Conservation (phyloP, 1,140 invertebrate species). For the Rhynchophorus ferrugineus region DNA sequence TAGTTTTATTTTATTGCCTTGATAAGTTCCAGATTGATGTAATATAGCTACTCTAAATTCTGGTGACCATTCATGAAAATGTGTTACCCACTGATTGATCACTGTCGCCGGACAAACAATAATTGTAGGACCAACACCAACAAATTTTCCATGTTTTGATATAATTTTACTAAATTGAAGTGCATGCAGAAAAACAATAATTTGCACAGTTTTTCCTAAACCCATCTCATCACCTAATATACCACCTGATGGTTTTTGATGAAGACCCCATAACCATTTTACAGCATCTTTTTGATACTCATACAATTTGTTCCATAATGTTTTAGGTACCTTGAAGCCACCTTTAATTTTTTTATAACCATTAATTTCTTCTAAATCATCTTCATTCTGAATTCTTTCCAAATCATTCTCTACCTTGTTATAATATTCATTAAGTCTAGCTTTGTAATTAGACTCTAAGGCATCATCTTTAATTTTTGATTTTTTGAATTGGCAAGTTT, state of each 20-base stretch:
- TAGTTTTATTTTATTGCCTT: conserved; percentile 47
- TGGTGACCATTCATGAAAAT: conserved; percentile 93
- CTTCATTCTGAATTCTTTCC: conserved; percentile 31
- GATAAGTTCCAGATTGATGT: conserved; percentile 75
- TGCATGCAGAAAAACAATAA: conserved; percentile 71
- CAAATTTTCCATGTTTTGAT: conserved; percentile 30
- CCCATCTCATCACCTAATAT: conserved; percentile 88
- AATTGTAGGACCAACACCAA: conserved; percentile 68
- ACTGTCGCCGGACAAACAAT: conserved; percentile 89
- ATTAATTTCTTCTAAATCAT: conserved; percentile 41
- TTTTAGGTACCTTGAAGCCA: conserved; percentile 65
- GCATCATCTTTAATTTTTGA: conserved; percentile 63
- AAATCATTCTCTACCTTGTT: conserved; percentile 39
- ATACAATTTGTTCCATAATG: conserved; percentile 79
- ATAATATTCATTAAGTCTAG: conserved; percentile 55
- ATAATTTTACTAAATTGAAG: conserved; percentile 48
- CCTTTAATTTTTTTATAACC: conserved; percentile 57
- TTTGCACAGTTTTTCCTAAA: conserved; percentile 83
- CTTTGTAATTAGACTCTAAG: conserved; percentile 50
- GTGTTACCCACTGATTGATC: conserved; percentile 92
- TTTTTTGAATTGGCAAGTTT: conserved; percentile 6
- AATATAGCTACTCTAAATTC: conserved; percentile 74
- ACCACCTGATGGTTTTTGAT: conserved; percentile 68
- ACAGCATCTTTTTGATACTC: conserved; percentile 72
- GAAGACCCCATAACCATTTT: conserved; percentile 89